These are phyloP conservation scores for Spilogale gracilis DNA, from an alignment of 2,113 vertebrate genomes.

Conservation along the genomic window DNA sequence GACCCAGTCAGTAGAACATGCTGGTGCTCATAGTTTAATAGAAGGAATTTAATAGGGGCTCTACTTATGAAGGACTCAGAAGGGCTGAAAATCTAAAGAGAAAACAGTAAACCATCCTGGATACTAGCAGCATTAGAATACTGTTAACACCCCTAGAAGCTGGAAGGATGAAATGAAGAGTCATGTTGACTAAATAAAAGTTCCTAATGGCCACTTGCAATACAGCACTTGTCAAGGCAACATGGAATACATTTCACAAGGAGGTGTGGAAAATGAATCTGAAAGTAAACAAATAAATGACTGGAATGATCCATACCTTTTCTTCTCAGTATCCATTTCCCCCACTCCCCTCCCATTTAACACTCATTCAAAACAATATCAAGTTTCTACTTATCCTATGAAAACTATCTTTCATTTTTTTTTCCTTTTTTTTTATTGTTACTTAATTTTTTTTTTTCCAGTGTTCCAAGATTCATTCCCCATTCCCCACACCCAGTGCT, in stretches of 20 bases:
- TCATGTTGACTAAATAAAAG: background rate
- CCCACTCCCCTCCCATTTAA: background rate
- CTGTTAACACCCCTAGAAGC: fast-evolving
- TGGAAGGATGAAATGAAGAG: background rate
- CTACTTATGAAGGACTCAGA: background rate
- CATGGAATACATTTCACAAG: too few species aligned
- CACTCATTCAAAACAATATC: background rate
- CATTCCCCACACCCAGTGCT: too few species aligned
- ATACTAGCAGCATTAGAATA: too few species aligned
- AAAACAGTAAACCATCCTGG: background rate
- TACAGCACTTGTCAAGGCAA: background rate
- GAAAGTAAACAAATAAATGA: background rate
- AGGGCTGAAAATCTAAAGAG: background rate
- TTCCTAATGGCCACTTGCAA: too few species aligned
- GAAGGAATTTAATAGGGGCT: background rate
- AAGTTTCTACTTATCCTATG: background rate
- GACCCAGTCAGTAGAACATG: background rate
- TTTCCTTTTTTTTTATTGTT: too few species aligned
- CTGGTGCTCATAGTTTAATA: fast-evolving
- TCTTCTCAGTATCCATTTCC: background rate
- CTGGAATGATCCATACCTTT: background rate
- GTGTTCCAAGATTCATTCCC: too few species aligned
- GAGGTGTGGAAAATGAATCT: background rate
- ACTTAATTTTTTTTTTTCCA: too few species aligned
- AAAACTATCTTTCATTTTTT: background rate